Evolutionary conservation across 2,888 invertebrate species (phyloP), one percentile per base, ranked within the genome.

Genomic region (Cremastobaeus sp.): DNA sequence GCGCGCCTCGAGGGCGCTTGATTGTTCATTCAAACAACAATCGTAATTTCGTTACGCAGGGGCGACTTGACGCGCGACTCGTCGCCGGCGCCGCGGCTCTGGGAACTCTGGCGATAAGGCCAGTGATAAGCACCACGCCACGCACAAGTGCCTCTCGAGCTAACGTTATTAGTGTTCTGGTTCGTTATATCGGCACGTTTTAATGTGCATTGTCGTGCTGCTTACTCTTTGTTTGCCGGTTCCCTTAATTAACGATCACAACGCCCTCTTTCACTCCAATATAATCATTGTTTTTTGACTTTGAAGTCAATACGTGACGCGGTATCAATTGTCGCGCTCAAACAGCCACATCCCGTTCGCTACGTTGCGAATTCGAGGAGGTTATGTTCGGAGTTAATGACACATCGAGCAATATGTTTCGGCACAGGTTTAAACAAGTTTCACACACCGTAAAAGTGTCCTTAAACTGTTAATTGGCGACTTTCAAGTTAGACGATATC

Each of bases 1-100:
- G 84, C 81, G 82, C 82, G 82, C 79, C 81, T 86, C 84, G 85
- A 87, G 87, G 87, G 87, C 84, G 85, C 87, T 88, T 88, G 87
- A 88, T 88, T 88, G 87, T 88, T 87, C 87, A 88, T 87, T 87
- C 87, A 87, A 87, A 87, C 86, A 88, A 88, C 87, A 87, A 88
- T 88, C 86, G 87, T 87, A 87, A 88, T 88, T 88, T 86, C 86
- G 86, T 88, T 88, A 87, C 84, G 82, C 82, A 78, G 78, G 79
- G 77, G 64, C 62, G 66, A 72, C 52, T 57, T 54, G 43, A 39
- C 64, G 76, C 68, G 66, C 65, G 66, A 52, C 60, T 60, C 48
- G 65, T 54, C 55, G 48, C 50, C 66, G 48, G 64, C 65, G 45
- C 41, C 55, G 68, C 66, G 68, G 41, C 52, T 50, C 68, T 73